Conservation (phyloP, 2,797 vertebrate species). For the Pseudochirops cupreus region DNA sequence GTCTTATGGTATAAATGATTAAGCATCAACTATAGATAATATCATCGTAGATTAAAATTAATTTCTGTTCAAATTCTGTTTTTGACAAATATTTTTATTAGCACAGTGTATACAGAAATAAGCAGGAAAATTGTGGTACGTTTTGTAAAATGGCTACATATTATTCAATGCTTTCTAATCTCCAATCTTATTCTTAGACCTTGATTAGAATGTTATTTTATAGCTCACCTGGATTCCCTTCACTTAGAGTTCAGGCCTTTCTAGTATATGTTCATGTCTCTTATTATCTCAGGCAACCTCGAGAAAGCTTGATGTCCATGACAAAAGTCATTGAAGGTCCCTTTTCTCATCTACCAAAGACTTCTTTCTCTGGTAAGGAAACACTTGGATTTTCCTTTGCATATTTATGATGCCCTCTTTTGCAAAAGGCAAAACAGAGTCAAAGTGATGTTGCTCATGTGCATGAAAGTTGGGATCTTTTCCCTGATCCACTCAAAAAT, state of each 20-base stretch:
- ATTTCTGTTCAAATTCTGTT: constrained; percentile 2
- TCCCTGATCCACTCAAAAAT: background rate
- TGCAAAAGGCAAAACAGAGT: background rate
- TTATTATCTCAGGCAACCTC: background rate
- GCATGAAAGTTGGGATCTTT: background rate
- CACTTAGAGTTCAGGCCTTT: background rate
- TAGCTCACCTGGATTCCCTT: background rate
- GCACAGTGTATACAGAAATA: background rate
- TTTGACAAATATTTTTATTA: background rate
- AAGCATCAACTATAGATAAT: background rate
- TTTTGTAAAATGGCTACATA: background rate
- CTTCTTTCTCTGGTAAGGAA: background rate
- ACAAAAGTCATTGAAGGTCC: background rate
- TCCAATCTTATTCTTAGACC: background rate
- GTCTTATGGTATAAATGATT: background rate
- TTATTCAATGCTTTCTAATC: background rate
- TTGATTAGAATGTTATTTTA: background rate
- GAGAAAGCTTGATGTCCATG: background rate
- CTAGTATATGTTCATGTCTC: background rate
- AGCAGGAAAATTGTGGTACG: background rate
- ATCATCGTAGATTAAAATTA: background rate
- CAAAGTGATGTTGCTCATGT: background rate
- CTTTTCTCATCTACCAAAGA: background rate
- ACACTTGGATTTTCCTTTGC: background rate
- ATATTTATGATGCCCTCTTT: background rate